Base-by-base conservation (phyloP, 2,113 vertebrate species). In the Leuciscus idus region DNA sequence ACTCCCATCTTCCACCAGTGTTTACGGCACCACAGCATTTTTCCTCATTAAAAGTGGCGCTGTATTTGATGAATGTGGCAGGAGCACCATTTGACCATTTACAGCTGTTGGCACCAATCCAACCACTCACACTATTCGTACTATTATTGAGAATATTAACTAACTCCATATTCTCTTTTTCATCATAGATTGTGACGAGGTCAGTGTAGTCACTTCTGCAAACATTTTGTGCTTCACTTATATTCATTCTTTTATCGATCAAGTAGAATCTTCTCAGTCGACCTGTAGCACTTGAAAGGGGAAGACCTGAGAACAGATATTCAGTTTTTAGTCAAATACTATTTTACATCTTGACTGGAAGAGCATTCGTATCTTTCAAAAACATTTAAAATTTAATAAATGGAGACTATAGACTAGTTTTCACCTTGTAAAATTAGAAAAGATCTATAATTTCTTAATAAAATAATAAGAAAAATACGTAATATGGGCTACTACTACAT, bases 1-100 rank as follows among this genome's bases (percentile, higher is more conserved):
- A 39, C 1, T 87, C 66, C 89, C 85, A 90, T 50, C 0, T 0
- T 21, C 83, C 85, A 79, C 9, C n/a, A 73, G 30, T 3, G 1
- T 28, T 75, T 43, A 88, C 9, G 8, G 28, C n/a, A 21, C 19
- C 62, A 73, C 89, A 90, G 52, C 4, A 43, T 15, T 2, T 10
- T 4, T 12, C 0, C 0, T 2, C 1, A 4, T 0, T 6, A 0
- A 15, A n/a, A 6, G 57, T 28, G 3, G 6, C 1, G 12, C 1
- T 17, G 72, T 62, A 85, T 1, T 26, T 50, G 73, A 0, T 50
- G 43, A 68, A 88, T 57, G 0, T 70, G 10, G 66, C 0, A 1
- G 9, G 0, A 2, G 1, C 13, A 28, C 77, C 75, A 61, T 93
- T 46, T 36, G 93, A 92, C 92, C 92, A 93, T 77, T 76, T 92